Conservation (phyloP, 1,140 invertebrate species). For the Cepaea nemoralis region DNA sequence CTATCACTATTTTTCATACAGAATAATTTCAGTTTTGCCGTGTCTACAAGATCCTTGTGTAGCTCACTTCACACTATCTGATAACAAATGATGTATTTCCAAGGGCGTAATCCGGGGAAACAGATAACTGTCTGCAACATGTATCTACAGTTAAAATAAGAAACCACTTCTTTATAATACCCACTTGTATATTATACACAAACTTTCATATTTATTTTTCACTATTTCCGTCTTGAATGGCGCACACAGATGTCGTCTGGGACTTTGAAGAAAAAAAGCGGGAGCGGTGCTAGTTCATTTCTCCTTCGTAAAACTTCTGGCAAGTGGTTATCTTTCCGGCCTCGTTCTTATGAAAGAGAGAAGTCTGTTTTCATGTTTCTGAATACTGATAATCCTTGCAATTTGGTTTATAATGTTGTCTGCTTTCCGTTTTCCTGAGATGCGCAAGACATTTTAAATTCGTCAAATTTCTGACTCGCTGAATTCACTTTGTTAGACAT, state of each 20-base stretch:
- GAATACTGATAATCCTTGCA: neutral
- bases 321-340: neutral
- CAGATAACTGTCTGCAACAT: neutral
- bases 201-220: too few relatives aligned
- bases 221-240: too few relatives aligned
- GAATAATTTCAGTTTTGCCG: neutral
- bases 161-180: neutral
- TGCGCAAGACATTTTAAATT: neutral
- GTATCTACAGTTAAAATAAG: too few relatives aligned
- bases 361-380: neutral
- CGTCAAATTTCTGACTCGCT: neutral
- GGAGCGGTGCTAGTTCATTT: neutral
- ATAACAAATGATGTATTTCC: neutral
- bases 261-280: too few relatives aligned
- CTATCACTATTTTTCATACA: neutral
- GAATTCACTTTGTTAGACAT: too few relatives aligned
- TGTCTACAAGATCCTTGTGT: neutral
- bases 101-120: neutral
- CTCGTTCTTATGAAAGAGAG: neutral
- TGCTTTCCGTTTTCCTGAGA: neutral
- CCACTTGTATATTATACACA: neutral
- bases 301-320: neutral
- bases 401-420: too few relatives aligned
- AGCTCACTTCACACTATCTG: neutral
- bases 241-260: too few relatives aligned